These are phyloP conservation scores for Plotosus lineatus DNA, from an alignment of 2,113 vertebrate species.

Conservation along the genomic window DNA sequence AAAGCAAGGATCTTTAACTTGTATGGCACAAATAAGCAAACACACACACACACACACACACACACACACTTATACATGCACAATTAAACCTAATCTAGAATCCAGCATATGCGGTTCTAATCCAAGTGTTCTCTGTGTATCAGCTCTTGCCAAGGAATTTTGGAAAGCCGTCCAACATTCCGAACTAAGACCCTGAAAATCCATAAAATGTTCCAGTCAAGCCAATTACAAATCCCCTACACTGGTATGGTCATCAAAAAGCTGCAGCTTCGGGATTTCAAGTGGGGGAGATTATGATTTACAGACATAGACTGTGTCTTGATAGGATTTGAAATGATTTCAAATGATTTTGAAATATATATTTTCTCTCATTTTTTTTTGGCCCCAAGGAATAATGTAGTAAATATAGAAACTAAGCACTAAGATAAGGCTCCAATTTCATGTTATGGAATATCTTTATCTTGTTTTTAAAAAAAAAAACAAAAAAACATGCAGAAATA, in stretches of 20 bases:
- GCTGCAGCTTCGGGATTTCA: constrained; percentile 34
- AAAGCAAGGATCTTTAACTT: constrained; percentile 42
- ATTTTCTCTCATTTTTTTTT: no score
- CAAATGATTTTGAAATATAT: constrained; percentile 26
- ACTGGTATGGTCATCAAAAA: constrained; percentile 56
- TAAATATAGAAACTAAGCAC: constrained; percentile 4
- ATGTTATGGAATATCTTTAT: neutral
- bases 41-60: constrained; percentile 1
- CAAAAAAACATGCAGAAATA: no score
- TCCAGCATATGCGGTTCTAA: constrained; percentile 46
- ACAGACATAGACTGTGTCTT: constrained; percentile 25
- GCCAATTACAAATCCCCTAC: constrained; percentile 58
- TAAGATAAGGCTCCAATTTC: neutral
- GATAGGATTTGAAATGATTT: constrained; percentile 37
- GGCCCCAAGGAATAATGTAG: constrained; percentile 1
- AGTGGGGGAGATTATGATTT: constrained; percentile 41
- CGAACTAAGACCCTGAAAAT: constrained; percentile 59
- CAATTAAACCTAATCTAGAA: constrained; percentile 59
- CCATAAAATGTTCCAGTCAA: constrained; percentile 56
- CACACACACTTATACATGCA: constrained; percentile 21
- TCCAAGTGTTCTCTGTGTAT: constrained; percentile 46
- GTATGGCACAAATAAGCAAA: constrained; percentile 22
- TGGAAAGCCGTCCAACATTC: constrained; percentile 54
- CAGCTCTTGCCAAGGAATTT: constrained; percentile 57
- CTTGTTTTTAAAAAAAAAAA: neutral